Conservation (phyloP, 1,140 invertebrate species). For the Cephus cinctus region DNA sequence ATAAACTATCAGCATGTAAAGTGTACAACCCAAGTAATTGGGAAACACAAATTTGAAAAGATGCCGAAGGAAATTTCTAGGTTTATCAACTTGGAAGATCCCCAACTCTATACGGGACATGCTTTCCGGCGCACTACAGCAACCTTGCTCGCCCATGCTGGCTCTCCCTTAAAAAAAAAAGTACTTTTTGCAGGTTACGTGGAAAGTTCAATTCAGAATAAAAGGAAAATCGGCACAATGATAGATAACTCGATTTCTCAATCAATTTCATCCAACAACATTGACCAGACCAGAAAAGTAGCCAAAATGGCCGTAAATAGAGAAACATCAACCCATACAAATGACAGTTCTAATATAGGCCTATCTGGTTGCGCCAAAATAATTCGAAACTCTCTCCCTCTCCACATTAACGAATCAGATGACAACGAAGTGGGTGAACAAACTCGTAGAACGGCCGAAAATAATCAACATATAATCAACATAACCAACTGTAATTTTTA, state of each 20-base stretch:
- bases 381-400: too few species aligned
- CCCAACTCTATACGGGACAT: neutral
- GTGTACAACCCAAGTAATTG: neutral
- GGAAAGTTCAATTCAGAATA: neutral
- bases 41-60: conserved; percentile 5
- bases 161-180: neutral
- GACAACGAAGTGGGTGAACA: too few species aligned
- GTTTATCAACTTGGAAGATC: neutral
- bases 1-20: neutral
- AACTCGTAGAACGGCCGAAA: too few species aligned
- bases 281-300: too few species aligned
- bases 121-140: neutral
- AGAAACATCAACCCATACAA: too few species aligned
- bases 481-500: too few species aligned
- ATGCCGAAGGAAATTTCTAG: neutral
- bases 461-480: too few species aligned
- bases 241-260: neutral
- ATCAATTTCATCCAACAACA: too few species aligned
- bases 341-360: too few species aligned
- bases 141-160: neutral
- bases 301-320: too few species aligned
- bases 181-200: neutral
- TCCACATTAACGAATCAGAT: too few species aligned
- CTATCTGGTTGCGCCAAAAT: too few species aligned
- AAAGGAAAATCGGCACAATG: conserved; percentile 2